Evolutionary conservation across 1,140 invertebrate genomes (phyloP).

Genomic region (Euborellia annulipes): DNA sequence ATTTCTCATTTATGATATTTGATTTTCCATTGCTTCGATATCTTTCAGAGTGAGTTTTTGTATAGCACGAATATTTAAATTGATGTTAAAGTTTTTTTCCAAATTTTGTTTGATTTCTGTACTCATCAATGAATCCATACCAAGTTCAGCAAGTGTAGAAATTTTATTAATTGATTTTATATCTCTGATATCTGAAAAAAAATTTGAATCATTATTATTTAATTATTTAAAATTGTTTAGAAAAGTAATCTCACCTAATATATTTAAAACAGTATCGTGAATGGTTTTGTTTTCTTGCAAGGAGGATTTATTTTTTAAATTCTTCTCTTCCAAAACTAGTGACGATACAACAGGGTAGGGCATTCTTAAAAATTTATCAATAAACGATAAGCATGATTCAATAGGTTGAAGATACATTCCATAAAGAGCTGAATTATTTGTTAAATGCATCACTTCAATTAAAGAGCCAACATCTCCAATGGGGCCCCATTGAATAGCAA

Average conservation of each 20-base stretch:
- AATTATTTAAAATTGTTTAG: too few relatives aligned
- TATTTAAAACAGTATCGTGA: conserved; percentile 61
- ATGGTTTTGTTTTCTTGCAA: conserved; percentile 36
- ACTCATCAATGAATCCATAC: conserved; percentile 95
- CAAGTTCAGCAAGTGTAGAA: conserved; percentile 73
- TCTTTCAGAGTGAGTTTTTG: too few relatives aligned
- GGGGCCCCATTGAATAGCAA: conserved; percentile 46
- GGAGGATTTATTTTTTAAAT: conserved; percentile 37
- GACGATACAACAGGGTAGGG: conserved; percentile 52
- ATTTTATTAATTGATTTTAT: conserved; percentile 51
- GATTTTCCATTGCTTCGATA: too few relatives aligned
- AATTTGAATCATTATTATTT: too few relatives aligned
- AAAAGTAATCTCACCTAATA: too few relatives aligned
- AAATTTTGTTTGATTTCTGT: conserved; percentile 95
- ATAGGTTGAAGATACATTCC: conserved; percentile 76
- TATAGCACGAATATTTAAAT: too few relatives aligned
- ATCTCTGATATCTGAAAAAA: conserved; percentile 72
- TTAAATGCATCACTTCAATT: conserved; percentile 14
- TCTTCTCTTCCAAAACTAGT: conserved; percentile 62
- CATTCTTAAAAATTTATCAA: conserved; percentile 52
- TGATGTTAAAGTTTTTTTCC: conserved; percentile 83
- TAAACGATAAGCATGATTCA: conserved; percentile 50
- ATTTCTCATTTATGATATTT: too few relatives aligned
- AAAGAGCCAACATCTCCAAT: not conserved
- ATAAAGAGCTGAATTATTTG: conserved; percentile 25